Evolutionary conservation across 2,888 invertebrate genomes (phyloP), one percentile per base, ranked within the genome.

Genomic region (Andrena chrysosceles): DNA sequence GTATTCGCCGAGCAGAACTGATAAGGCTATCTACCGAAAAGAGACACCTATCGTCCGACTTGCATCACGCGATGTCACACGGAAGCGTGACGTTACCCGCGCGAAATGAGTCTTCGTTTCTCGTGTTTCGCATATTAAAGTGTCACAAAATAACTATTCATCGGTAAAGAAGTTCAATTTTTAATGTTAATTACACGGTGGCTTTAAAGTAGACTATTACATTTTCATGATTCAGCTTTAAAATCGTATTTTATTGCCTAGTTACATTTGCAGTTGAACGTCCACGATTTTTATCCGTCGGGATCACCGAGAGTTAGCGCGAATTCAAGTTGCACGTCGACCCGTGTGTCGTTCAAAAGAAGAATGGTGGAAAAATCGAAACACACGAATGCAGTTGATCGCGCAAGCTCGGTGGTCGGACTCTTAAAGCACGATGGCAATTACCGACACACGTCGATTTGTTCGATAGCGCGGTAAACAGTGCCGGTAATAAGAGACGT

Each of bases 41-140:
- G 20, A 29, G n/a, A 31, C 59, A 60, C 52, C 68, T 68, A 63
- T 63, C 29, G 49, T 10, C 35, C 10, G 29, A 20, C 48, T 16
- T 66, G 35, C 49, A 66, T 52, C 49, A 16, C 29, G 26, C 59
- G 69, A 67, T 56, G 62, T 64, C 62, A 67, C 48, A 26, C 4
- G 49, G 62, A 31, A 6, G n/a, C 23, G 42, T 16, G 16, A 60
- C n/a, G 59, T 48, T 20, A 42, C 10, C 42, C 42, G 42, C 13
- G 42, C 42, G 42, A 42, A 42, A 42, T 42, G 42, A 42, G 42
- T 42, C 35, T 35, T 10, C 10, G 10, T 35, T 35, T 35, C 35
- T 2, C 35, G 10, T 10, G 10, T 35, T 10, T 35, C 2, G 35
- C 10, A 35, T 35, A 35, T 52, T 20, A 20, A 52, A 20, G 52